Percentiles rank a stretch among this genome's conserved stretches.
phyloP scores from a whole-genome alignment of 1,140 invertebrate species.

The Acromyrmex heyeri region DNA sequence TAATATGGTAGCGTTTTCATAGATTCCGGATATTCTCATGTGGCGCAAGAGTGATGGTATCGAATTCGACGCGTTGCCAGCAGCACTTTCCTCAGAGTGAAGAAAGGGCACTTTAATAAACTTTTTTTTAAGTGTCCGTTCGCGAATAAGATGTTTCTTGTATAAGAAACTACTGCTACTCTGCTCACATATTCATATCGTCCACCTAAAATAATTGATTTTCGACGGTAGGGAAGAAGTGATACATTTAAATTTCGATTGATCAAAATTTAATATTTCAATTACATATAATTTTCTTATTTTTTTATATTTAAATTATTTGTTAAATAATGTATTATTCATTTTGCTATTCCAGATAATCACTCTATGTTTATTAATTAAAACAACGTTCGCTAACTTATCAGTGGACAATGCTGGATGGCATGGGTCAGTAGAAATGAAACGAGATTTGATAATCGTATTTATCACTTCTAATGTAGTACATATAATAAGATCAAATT shows the following conservation, averaged over 20 bases:
- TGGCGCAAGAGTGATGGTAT: not conserved
- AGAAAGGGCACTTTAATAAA: not conserved
- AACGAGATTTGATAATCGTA: slow-evolving; percentile 27
- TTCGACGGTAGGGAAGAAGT: not conserved
- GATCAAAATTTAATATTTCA: not conserved
- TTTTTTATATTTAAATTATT: not conserved
- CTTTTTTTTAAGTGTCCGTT: slow-evolving; percentile 30
- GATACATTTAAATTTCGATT: not conserved
- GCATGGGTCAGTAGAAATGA: slow-evolving; percentile 72
- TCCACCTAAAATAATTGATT: not conserved
- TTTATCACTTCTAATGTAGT: not conserved
- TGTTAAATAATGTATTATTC: not conserved
- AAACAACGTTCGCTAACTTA: slow-evolving; percentile 62
- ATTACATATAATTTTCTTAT: not conserved
- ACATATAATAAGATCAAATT: not conserved
- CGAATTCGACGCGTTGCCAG: not conserved
- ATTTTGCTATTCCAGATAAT: slow-evolving; percentile 73
- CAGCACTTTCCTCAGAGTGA: not conserved
- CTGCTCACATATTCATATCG: slow-evolving; percentile 1
- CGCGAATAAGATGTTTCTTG: slow-evolving; percentile 33
- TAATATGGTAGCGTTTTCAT: not conserved
- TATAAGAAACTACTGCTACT: not conserved
- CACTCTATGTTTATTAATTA: slow-evolving; percentile 58
- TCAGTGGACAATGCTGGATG: slow-evolving; percentile 61
- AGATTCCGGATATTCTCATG: slow-evolving; percentile 46